These are phyloP conservation scores for Typhlichthys subterraneus DNA, from an alignment of 2,797 vertebrate genomes.

Conservation along the genomic window DNA sequence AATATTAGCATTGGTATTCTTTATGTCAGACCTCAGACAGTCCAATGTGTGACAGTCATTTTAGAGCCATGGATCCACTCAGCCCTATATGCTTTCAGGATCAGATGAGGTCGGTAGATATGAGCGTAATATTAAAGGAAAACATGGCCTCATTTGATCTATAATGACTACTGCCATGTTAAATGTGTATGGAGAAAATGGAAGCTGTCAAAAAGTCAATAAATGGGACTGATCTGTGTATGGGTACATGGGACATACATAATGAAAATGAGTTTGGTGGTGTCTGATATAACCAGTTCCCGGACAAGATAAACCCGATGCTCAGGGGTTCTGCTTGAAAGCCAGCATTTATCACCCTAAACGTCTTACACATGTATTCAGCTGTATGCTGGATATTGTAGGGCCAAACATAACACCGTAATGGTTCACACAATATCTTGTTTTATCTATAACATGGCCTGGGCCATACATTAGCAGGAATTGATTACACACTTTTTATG, in stretches of 20 bases:
- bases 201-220: background rate
- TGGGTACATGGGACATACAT: constrained; percentile 12
- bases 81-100: too few relatives aligned
- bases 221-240: constrained; percentile 23
- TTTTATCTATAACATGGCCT: constrained; percentile 9
- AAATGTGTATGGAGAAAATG: constrained; percentile 22
- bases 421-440: constrained; percentile 19
- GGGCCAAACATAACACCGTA: too few relatives aligned
- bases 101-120: too few relatives aligned
- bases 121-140: constrained; percentile 12
- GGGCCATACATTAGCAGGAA: constrained; percentile 27
- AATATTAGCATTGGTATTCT: too few relatives aligned
- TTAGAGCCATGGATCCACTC: too few relatives aligned
- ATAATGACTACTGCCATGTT: constrained; percentile 25
- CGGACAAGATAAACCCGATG: constrained; percentile 19
- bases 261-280: constrained; percentile 3
- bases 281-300: background rate
- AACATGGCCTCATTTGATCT: constrained; percentile 32
- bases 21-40: too few relatives aligned
- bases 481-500: constrained; percentile 17
- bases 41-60: too few relatives aligned
- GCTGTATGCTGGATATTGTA: too few relatives aligned
- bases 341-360: constrained; percentile 6
- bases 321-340: constrained; percentile 16
- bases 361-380: constrained; percentile 10